Base-by-base conservation (phyloP, 2,797 vertebrate genomes). In the Orestias chungarensis region DNA sequence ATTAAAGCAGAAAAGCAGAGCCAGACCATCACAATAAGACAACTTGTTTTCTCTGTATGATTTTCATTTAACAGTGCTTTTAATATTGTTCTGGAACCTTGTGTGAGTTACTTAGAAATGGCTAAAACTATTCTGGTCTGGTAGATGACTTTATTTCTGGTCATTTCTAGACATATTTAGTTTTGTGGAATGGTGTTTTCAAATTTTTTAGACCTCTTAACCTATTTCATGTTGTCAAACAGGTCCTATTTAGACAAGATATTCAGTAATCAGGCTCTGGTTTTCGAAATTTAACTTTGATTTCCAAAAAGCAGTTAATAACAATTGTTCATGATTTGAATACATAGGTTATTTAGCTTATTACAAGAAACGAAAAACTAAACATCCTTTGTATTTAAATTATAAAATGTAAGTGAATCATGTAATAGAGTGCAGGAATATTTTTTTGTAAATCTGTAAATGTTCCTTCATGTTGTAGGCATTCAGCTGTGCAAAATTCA, bases 401-500 rank as follows among this genome's bases (percentile, higher is more conserved):
- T n/a, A n/a, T n/a, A n/a, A n/a, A n/a, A 38, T 38, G 38, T 4
- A 4, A 38, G 38, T 38, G 38, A 38, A 38, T 4, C 38, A 38
- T 38, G 4, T 38, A 38, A 12, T 25, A 27, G 18, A 6, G 18
- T 7, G n/a, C 46, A 20, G 7, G 6, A 61, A 7, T 38, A 5
- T 40, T 46, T 40, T 46, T 73, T 77, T 3, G 1, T 71, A 44
- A 76, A 77, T 69, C 73, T 72, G n/a, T 52, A 3, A n/a, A 75
- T 69, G 64, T 43, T 66, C 62, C 54, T 11, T 20, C 23, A 61
- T 68, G 42, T 65, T 6, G 61, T 11, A 29, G 49, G 33, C 38
- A 35, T 23, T 73, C 64, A 33, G 47, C 40, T 77, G 67, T 75
- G 47, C 67, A 46, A 76, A 78, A 65, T 33, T 65, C 40, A 38